Conservation (phyloP, 2,888 invertebrate species). For the Cataglyphis rosenhaueri region DNA sequence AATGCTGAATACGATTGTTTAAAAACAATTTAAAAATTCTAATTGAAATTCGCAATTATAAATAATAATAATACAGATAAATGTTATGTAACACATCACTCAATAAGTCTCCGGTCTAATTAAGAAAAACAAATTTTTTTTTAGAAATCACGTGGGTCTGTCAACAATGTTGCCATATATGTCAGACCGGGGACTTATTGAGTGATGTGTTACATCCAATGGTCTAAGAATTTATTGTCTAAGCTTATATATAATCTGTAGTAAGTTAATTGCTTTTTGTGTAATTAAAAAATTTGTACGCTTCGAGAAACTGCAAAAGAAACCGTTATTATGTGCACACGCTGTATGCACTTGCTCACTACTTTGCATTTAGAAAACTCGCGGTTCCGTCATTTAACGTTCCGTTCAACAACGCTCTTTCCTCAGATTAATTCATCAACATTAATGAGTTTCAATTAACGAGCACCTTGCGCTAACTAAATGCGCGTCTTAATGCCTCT, state of each 20-base stretch:
- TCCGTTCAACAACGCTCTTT: conserved; percentile 16
- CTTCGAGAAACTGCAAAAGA: neutral
- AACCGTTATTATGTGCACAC: conserved; percentile 3
- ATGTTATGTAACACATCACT: no score
- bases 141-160: no score
- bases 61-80: neutral
- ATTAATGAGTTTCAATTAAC: conserved; percentile 46
- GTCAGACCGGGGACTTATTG: no score
- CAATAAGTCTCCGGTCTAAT: no score
- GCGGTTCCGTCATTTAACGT: conserved; percentile 27
- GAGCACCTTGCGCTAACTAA: conserved; percentile 4
- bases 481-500: conserved; percentile 24
- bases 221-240: neutral
- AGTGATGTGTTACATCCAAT: neutral
- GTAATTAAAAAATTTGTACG: neutral
- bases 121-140: no score
- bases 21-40: neutral
- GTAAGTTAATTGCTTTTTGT: neutral
- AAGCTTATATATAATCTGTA: neutral
- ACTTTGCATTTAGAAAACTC: conserved; percentile 25
- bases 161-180: no score
- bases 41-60: neutral
- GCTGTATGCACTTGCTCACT: neutral
- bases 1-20: neutral
- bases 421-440: conserved; percentile 41